Percentiles rank a stretch among this genome's conserved stretches.
phyloP scores from a whole-genome alignment of 2,113 vertebrate genomes.

The Salminus brasiliensis region DNA sequence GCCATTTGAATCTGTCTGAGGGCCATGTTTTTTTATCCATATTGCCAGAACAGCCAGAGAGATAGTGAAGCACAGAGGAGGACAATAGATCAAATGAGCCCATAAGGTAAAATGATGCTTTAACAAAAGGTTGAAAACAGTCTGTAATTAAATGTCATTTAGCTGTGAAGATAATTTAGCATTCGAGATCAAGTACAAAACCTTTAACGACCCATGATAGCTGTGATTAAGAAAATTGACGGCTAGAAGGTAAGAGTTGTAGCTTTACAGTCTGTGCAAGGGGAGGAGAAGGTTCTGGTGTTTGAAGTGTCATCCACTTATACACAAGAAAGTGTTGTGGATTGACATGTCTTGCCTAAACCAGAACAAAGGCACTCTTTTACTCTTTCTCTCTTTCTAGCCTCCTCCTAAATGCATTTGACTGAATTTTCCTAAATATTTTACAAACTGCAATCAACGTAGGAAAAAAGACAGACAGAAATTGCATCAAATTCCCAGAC shows the following conservation, averaged over 20 bases:
- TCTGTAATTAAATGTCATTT: conserved; percentile 45
- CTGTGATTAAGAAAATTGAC: conserved; percentile 45
- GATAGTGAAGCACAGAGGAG: neutral
- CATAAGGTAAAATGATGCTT: conserved; percentile 41
- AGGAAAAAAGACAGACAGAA: neutral
- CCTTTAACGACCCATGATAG: conserved; percentile 28
- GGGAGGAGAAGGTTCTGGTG: conserved; percentile 2
- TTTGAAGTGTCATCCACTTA: neutral
- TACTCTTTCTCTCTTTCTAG: neutral
- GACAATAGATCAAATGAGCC: conserved; percentile 38
- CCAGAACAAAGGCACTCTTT: conserved; percentile 10
- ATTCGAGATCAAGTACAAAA: conserved; percentile 35
- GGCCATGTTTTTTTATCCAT: conserved; percentile 21
- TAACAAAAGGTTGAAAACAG: conserved; percentile 26
- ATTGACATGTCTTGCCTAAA: conserved; percentile 3
- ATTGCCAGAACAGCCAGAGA: conserved; percentile 10
- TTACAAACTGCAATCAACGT: neutral
- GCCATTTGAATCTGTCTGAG: neutral
- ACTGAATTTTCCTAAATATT: neutral
- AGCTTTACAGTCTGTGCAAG: neutral
- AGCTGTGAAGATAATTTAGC: conserved; percentile 45
- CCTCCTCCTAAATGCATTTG: neutral
- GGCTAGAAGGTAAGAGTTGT: conserved; percentile 40
- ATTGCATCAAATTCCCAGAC: no score
- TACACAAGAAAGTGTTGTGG: conserved; percentile 9